Evolutionary conservation across 2,113 vertebrate genomes (phyloP).

Genomic region (Speoplatyrhinus poulsoni): DNA sequence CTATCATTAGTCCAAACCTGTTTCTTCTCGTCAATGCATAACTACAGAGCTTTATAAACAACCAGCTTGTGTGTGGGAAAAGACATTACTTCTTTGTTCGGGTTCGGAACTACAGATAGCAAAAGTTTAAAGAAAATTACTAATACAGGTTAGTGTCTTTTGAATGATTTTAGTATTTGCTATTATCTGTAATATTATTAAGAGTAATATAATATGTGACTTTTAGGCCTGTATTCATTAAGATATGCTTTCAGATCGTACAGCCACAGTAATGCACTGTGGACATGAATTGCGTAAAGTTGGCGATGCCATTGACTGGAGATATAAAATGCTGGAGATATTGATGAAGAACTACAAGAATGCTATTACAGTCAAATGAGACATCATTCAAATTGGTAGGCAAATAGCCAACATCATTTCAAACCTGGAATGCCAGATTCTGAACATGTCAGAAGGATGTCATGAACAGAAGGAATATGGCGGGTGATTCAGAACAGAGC

Average conservation of each 20-base stretch:
- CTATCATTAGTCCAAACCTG: slow-evolving; percentile 49
- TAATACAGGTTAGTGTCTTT: slow-evolving; percentile 45
- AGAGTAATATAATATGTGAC: background rate
- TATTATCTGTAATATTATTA: background rate
- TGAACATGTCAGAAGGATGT: slow-evolving; percentile 3
- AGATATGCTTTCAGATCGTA: slow-evolving; percentile 17
- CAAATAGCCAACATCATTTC: background rate
- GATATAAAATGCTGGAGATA: slow-evolving; percentile 61
- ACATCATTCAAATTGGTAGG: background rate
- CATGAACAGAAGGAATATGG: slow-evolving; percentile 4
- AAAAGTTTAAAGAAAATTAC: slow-evolving; percentile 31
- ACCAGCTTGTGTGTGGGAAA: too few relatives aligned
- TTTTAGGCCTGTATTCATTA: background rate
- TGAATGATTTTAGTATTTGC: background rate
- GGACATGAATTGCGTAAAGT: slow-evolving; percentile 52
- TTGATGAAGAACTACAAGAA: slow-evolving; percentile 57
- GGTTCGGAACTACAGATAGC: background rate
- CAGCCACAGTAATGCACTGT: slow-evolving; percentile 20
- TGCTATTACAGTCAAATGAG: slow-evolving; percentile 43
- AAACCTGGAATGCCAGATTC: background rate
- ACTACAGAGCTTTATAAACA: background rate
- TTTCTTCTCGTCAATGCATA: slow-evolving; percentile 36
- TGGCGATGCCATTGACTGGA: slow-evolving; percentile 69
- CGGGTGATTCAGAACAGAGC: background rate
- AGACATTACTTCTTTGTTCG: background rate